Base-by-base conservation (phyloP, 2,888 invertebrate species). In the Piscicola geometra region DNA sequence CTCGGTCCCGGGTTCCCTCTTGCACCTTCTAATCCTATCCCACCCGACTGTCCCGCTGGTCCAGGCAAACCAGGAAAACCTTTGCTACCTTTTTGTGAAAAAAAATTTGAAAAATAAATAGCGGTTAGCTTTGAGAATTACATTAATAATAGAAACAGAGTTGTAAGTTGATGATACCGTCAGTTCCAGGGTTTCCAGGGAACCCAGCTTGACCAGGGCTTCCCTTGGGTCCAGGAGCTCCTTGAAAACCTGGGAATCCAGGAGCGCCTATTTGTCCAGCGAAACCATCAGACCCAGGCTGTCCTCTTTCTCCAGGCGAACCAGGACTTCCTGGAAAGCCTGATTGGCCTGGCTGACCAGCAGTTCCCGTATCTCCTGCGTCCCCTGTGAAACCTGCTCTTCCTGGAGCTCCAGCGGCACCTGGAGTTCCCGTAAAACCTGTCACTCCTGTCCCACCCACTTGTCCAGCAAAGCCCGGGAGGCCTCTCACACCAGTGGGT, bases 261-360 rank as follows among this genome's bases (percentile, higher is more conserved):
- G 28, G 36, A 33, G 35, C 60, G 47, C 79, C 80, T 60, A 71
- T 60, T 36, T 72, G 76, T 56, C 76, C 76, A 50, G 70, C 30
- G 18, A 60, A 28, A 36, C 77, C 77, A 9, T 60, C 32, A 36
- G 41, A 35, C 21, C 76, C 93, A 94, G 85, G 93, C 32, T 60
- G 36, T 60, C 77, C 79, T 28, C 71, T 21, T 47, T 69, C 75
- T 12, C 79, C 79, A 25, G 70, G 0, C 41, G 64, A 52, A 36
- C 79, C 79, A 30, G 75, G 2, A 41, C 28, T 75, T 12, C 79
- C 79, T 28, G 73, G 1, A 33, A 33, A 50, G 25, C 78, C 78
- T 56, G 74, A 18, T 5, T 41, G 56, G 69, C 77, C 78, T 25
- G 74, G 71, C 18, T 25, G 28, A 28, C 78, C 77, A 50, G 69